Evolutionary conservation across 1,140 invertebrate species (phyloP).

Genomic region (Magallana angulata): DNA sequence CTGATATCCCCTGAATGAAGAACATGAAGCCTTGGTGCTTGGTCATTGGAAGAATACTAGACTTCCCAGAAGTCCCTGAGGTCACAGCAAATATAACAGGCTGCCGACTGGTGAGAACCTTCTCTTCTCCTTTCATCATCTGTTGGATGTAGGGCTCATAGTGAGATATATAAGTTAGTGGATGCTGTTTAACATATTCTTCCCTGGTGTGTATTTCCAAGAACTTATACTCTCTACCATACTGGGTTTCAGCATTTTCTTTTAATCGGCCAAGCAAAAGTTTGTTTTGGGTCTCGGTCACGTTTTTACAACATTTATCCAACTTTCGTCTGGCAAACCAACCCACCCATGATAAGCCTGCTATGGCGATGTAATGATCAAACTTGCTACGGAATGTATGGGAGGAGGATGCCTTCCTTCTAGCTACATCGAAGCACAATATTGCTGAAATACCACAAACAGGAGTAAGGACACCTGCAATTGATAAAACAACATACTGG

Average conservation of each 20-base stretch:
- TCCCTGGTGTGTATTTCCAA: slow-evolving; percentile 67
- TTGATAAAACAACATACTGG: neutral
- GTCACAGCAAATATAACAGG: slow-evolving; percentile 76
- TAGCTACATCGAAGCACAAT: slow-evolving; percentile 47
- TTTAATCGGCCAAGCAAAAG: slow-evolving; percentile 67
- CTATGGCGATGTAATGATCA: slow-evolving; percentile 52
- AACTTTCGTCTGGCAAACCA: slow-evolving; percentile 53
- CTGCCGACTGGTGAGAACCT: slow-evolving; percentile 67
- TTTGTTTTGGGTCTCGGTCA: slow-evolving; percentile 66
- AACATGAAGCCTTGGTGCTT: slow-evolving; percentile 69
- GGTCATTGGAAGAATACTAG: slow-evolving; percentile 73
- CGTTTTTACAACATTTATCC: slow-evolving; percentile 66
- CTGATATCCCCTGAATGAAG: slow-evolving; percentile 73
- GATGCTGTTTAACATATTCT: slow-evolving; percentile 70
- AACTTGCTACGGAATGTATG: slow-evolving; percentile 40
- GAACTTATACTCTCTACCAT: slow-evolving; percentile 73
- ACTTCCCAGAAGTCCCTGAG: slow-evolving; percentile 77
- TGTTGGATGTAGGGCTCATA: slow-evolving; percentile 73
- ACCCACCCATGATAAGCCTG: slow-evolving; percentile 41
- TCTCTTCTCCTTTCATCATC: slow-evolving; percentile 74
- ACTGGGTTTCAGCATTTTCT: slow-evolving; percentile 71
- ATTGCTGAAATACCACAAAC: slow-evolving; percentile 38
- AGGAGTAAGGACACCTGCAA: slow-evolving; percentile 44
- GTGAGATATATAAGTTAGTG: slow-evolving; percentile 70
- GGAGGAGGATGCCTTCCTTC: slow-evolving; percentile 16